Evolutionary conservation across 2,113 vertebrate species (phyloP), one percentile per base, ranked within the genome.

Genomic region (Colaptes auratus): DNA sequence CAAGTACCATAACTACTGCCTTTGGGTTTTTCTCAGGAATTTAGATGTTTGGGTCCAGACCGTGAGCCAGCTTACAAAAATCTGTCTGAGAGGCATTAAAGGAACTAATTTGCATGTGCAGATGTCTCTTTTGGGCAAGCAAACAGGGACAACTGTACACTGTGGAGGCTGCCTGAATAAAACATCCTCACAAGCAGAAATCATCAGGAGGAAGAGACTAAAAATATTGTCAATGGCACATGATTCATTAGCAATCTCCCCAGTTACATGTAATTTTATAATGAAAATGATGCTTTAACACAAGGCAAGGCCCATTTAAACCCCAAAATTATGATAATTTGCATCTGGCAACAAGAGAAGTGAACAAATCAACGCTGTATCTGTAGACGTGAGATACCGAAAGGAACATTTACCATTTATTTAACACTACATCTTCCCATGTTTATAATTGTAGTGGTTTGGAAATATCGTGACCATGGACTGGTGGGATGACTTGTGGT

Each of bases 401-500:
- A 90, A 60, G 7, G 14, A 60, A 36, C 11, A 35, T 70, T 63
- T 71, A 82, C 15, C 18, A 23, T 59, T 83, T 48, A 61, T 21
- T 53, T 94, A 93, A 96, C 48, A 31, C 17, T 80, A 12, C 7
- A 2, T 86, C 33, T 95, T 93, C 88, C 44, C 24, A 78, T 83
- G 39, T 72, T 95, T 90, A 16, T 76, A 50, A 93, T 96, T 97
- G 21, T 91, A 99, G 99, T 99, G 99, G 99, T 99, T 99, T 98
- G 99, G 99, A 80, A 99, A 99, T 96, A 98, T 97, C 52, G 99
- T 99, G 94, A 99, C 99, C 15, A 99, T 99, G 99, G 98, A 99
- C 39, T 99, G 99, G 99, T 99, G 99, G 99, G 99, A 99, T 27
- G 99, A 99, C 88, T 95, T 99, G 89, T 99, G 99, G 99, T 97